Evolutionary conservation across 1,140 invertebrate genomes (phyloP).

Genomic region (Zaprionus taronus): DNA sequence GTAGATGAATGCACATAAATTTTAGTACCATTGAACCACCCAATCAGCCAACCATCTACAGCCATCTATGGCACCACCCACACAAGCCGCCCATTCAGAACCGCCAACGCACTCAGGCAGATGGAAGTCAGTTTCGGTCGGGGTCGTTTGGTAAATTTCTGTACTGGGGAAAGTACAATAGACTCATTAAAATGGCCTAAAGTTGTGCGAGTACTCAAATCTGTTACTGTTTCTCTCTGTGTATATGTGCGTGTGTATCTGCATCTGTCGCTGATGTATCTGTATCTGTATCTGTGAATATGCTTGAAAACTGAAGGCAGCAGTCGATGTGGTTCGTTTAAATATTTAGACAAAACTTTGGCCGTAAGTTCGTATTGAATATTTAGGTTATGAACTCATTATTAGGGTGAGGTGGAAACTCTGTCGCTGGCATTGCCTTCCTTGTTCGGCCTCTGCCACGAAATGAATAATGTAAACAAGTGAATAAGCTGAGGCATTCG

Average conservation of each 20-base stretch:
- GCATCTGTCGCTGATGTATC: neutral
- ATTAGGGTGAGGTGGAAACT: constrained; percentile 22
- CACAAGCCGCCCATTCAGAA: constrained; percentile 17
- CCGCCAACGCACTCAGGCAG: constrained; percentile 33
- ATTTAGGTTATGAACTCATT: constrained; percentile 58
- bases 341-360: constrained; percentile 73
- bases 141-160: neutral
- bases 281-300: constrained; percentile 1
- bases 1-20: constrained; percentile 67
- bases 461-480: constrained; percentile 63
- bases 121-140: constrained; percentile 25
- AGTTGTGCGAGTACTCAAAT: constrained; percentile 15
- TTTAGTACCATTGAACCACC: constrained; percentile 37
- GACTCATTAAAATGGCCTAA: constrained; percentile 46
- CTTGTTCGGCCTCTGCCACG: neutral
- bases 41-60: constrained; percentile 18
- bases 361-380: constrained; percentile 58
- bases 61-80: constrained; percentile 39
- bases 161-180: constrained; percentile 33
- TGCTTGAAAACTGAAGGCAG: constrained; percentile 12
- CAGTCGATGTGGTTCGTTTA: constrained; percentile 50
- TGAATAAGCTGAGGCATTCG: constrained; percentile 18
- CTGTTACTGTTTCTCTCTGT: neutral
- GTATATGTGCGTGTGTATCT: neutral
- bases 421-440: constrained; percentile 6